A percentile compares a stretch with the other conserved stretches of the same genome.
These are phyloP conservation scores for Botrylloides violaceus DNA, from an alignment of 23 tunicate species.

Conservation along the genomic window DNA sequence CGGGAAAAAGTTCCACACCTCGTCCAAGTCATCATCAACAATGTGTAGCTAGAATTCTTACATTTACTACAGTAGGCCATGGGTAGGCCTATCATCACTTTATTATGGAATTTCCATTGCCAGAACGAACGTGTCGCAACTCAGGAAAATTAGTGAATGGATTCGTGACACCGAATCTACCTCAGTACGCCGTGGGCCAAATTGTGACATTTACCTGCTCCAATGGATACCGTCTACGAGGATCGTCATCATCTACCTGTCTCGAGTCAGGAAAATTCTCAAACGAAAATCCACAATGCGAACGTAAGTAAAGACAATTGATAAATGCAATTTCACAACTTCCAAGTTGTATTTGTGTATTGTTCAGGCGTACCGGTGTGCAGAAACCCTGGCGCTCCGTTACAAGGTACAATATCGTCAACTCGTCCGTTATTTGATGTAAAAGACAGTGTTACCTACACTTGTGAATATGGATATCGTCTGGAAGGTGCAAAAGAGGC, in stretches of 20 bases:
- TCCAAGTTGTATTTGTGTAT: background rate
- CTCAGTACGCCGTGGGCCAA: conserved; percentile 5
- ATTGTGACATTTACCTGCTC: conserved; percentile 20
- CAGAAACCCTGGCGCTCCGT: conserved; percentile 17
- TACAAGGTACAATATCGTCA: conserved; percentile 14
- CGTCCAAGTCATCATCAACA: too few relatives aligned
- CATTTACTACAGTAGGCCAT: too few relatives aligned
- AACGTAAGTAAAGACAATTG: background rate
- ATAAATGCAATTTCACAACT: background rate
- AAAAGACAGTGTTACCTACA: conserved; percentile 16
- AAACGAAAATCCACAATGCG: conserved; percentile 3
- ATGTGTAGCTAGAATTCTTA: too few relatives aligned
- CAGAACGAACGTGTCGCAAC: conserved; percentile 7
- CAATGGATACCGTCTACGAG: conserved; percentile 19
- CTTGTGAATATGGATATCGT: conserved; percentile 18
- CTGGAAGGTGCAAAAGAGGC: conserved; percentile 16
- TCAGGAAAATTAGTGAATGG: conserved; percentile 11
- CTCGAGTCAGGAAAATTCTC: conserved; percentile 18
- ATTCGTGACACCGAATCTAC: conserved; percentile 8
- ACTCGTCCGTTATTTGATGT: background rate
- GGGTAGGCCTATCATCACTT: too few relatives aligned
- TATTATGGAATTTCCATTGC: too few relatives aligned
- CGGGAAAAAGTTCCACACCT: too few relatives aligned
- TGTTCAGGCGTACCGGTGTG: background rate
- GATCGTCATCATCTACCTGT: conserved; percentile 16